Percentiles rank a stretch among this genome's conserved stretches.
Evolutionary conservation across 2,888 invertebrate species (phyloP).

Genomic region (Drosophila leonis): DNA sequence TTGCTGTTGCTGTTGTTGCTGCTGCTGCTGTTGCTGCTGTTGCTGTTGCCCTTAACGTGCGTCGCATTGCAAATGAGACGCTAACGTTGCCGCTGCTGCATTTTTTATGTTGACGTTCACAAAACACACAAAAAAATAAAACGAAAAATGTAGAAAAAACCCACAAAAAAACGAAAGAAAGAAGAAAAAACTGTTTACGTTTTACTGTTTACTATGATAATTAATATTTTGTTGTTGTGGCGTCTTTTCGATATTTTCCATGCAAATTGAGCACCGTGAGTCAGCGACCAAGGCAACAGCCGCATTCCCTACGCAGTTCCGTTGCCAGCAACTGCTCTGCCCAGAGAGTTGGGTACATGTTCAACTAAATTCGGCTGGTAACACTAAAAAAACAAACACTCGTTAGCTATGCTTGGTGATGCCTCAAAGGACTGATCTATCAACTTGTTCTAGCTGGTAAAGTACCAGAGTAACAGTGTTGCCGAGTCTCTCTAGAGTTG

Average conservation of each 20-base stretch:
- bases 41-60: conserved; percentile 56
- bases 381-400: neutral
- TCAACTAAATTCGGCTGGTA: neutral
- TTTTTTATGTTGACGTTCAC: conserved; percentile 48
- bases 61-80: conserved; percentile 61
- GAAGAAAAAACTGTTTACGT: conserved; percentile 39
- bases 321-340: neutral
- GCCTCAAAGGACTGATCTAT: neutral
- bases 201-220: conserved; percentile 63
- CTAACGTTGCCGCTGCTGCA: conserved; percentile 45
- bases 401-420: neutral
- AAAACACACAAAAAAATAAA: conserved; percentile 21
- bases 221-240: conserved; percentile 25
- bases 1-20: conserved; percentile 27
- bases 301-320: conserved; percentile 2
- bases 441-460: neutral
- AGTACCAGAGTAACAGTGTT: too few relatives aligned
- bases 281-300: conserved; percentile 21
- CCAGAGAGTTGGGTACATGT: neutral
- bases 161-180: neutral
- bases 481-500: neutral
- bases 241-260: neutral
- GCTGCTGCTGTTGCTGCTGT: conserved; percentile 1
- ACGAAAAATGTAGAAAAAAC: neutral
- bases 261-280: conserved; percentile 34